Evolutionary conservation across 1,140 invertebrate genomes (phyloP).

Genomic region (Leptopilina clavipes): DNA sequence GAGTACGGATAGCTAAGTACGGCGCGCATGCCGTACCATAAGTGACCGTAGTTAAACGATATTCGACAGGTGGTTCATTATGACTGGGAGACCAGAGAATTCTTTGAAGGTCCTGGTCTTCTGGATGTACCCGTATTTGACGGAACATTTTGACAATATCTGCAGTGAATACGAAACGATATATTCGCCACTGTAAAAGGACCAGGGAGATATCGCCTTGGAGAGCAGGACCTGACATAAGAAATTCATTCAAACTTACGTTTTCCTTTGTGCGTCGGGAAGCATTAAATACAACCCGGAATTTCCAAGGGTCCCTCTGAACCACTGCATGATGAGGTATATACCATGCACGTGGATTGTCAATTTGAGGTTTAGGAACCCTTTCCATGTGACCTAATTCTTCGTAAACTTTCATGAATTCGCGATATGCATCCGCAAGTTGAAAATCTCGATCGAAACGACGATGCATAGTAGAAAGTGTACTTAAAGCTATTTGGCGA

Average conservation of each 20-base stretch:
- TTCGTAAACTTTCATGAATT: conserved; percentile 57
- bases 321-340: conserved; percentile 50
- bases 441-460: conserved; percentile 32
- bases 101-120: conserved; percentile 35
- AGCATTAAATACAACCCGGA: conserved; percentile 52
- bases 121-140: conserved; percentile 45
- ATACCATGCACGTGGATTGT: conserved; percentile 14
- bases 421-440: conserved; percentile 45
- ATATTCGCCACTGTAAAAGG: conserved; percentile 28
- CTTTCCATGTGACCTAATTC: conserved; percentile 51
- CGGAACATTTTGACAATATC: conserved; percentile 54
- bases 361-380: conserved; percentile 16
- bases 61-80: neutral
- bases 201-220: conserved; percentile 40
- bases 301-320: conserved; percentile 37
- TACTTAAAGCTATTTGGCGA: conserved; percentile 15
- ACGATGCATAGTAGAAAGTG: neutral
- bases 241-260: conserved; percentile 36
- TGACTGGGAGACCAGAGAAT: conserved; percentile 22
- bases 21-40: neutral
- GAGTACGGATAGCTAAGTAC: conserved; percentile 6
- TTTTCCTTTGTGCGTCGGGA: conserved; percentile 12
- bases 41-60: neutral
- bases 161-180: conserved; percentile 25
- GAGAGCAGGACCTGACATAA: conserved; percentile 38